phyloP scores from a whole-genome alignment of 2,113 vertebrate genomes.

The Paracanthobrama guichenoti region DNA sequence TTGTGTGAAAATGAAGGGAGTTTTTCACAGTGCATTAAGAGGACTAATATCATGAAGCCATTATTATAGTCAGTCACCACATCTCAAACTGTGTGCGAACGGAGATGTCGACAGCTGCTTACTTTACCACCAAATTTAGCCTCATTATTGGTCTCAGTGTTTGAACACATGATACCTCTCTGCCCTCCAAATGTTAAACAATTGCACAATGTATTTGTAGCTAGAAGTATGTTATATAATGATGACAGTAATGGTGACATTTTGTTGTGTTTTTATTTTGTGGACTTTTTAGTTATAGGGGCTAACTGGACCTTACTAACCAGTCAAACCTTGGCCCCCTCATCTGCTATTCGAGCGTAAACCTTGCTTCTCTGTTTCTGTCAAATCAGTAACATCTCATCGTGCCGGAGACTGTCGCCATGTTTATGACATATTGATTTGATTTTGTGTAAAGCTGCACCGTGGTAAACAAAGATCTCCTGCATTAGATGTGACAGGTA shows the following conservation, averaged over 20 bases:
- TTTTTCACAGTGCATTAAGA: slow-evolving; percentile 43
- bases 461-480: slow-evolving; percentile 22
- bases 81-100: neutral
- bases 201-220: neutral
- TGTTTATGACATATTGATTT: slow-evolving; percentile 42
- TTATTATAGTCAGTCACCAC: neutral
- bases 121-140: slow-evolving; percentile 23
- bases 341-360: neutral
- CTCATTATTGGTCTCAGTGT: slow-evolving; percentile 8
- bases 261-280: neutral
- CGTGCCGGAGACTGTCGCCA: neutral
- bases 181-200: neutral
- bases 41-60: neutral
- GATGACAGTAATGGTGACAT: neutral
- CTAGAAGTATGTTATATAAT: neutral
- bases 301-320: neutral
- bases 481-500: slow-evolving; percentile 20
- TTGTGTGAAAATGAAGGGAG: slow-evolving; percentile 15
- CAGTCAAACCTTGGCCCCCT: neutral
- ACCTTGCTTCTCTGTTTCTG: neutral
- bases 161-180: slow-evolving; percentile 3
- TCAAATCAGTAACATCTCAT: slow-evolving; percentile 26
- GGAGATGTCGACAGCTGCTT: slow-evolving; percentile 31
- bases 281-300: neutral
- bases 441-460: slow-evolving; percentile 28